phyloP scores from a whole-genome alignment of 2,797 vertebrate genomes.

The Chanos chanos region DNA sequence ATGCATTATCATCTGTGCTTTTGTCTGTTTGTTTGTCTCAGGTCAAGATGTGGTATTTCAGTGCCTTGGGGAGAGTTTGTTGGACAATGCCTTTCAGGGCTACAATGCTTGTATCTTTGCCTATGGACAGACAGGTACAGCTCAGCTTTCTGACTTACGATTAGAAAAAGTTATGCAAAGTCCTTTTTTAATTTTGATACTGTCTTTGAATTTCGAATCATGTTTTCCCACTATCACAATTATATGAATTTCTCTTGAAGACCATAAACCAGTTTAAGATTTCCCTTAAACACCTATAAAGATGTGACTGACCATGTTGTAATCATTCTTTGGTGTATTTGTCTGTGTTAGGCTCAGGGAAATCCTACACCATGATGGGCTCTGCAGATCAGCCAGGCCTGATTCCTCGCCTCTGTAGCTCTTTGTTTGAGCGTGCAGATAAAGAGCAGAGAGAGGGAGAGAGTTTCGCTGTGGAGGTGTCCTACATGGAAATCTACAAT shows the following conservation, averaged over 20 bases:
- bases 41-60: slow-evolving; percentile 95
- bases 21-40: too few relatives aligned
- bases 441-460: slow-evolving; percentile 78
- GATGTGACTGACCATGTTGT: too few relatives aligned
- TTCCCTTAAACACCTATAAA: too few relatives aligned
- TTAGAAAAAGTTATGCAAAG: not conserved
- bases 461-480: slow-evolving; percentile 86
- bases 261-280: too few relatives aligned
- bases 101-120: slow-evolving; percentile 97
- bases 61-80: slow-evolving; percentile 89
- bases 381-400: slow-evolving; percentile 80
- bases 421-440: slow-evolving; percentile 78
- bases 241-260: not conserved
- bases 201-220: not conserved
- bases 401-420: slow-evolving; percentile 83
- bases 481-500: slow-evolving; percentile 90
- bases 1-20: too few relatives aligned
- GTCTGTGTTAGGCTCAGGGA: slow-evolving; percentile 80
- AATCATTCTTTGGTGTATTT: not conserved
- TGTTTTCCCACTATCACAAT: too few relatives aligned
- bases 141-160: too few relatives aligned
- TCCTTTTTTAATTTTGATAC: not conserved
- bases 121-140: slow-evolving; percentile 90
- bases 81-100: slow-evolving; percentile 93
- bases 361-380: slow-evolving; percentile 91